Conservation (phyloP, 2,113 vertebrate genomes). For the Trinectes maculatus region DNA sequence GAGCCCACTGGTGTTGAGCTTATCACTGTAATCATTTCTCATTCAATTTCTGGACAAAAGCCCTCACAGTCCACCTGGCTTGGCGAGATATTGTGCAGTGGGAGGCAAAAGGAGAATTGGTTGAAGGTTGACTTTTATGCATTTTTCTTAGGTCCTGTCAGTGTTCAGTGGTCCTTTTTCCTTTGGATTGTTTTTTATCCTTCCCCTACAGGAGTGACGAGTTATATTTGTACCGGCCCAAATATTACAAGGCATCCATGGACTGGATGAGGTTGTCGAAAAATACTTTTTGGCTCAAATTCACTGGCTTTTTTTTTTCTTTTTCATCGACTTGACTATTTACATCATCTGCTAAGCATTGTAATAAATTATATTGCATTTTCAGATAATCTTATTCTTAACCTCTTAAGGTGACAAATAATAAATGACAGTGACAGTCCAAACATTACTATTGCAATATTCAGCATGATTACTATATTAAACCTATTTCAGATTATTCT, state of each 20-base stretch:
- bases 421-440: too few relatives aligned
- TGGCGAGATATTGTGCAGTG: constrained; percentile 36
- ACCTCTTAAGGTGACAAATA: too few relatives aligned
- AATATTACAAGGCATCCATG: not conserved
- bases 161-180: constrained; percentile 7
- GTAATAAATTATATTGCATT: not conserved
- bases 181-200: constrained; percentile 16
- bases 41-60: constrained; percentile 69
- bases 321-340: too few relatives aligned
- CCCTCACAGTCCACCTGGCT: constrained; percentile 47
- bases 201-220: not conserved
- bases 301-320: too few relatives aligned
- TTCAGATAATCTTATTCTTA: too few relatives aligned
- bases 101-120: constrained; percentile 40
- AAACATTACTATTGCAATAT: too few relatives aligned
- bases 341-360: not conserved
- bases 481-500: too few relatives aligned
- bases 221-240: not conserved
- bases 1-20: constrained; percentile 56
- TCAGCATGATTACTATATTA: too few relatives aligned
- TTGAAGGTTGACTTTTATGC: constrained; percentile 30
- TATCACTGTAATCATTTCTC: constrained; percentile 72
- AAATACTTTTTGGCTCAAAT: not conserved
- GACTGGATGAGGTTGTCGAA: not conserved
- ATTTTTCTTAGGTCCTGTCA: not conserved